phyloP scores from a whole-genome alignment of 1,140 invertebrate species.

The Neuroterus valhalla region DNA sequence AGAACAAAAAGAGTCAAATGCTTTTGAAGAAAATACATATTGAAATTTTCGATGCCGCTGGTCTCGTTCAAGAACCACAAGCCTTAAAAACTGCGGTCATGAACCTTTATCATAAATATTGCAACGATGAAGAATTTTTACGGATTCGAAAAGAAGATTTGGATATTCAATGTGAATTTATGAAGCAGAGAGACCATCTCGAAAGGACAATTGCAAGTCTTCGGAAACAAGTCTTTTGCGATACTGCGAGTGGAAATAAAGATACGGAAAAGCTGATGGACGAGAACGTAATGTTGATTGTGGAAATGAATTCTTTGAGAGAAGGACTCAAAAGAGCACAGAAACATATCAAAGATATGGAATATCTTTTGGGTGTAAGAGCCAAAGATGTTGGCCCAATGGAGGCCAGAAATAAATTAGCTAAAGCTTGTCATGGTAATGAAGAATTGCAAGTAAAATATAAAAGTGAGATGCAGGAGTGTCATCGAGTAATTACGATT shows the following conservation, averaged over 20 bases:
- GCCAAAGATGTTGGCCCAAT: slow-evolving; percentile 75
- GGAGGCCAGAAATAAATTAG: slow-evolving; percentile 77
- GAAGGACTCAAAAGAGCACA: slow-evolving; percentile 80
- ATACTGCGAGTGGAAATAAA: slow-evolving; percentile 66
- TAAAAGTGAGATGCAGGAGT: slow-evolving; percentile 61
- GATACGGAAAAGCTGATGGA: slow-evolving; percentile 76
- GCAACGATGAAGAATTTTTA: slow-evolving; percentile 80
- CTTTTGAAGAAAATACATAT: slow-evolving; percentile 84
- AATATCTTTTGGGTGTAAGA: slow-evolving; percentile 81
- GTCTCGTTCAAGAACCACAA: slow-evolving; percentile 84
- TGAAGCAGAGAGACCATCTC: slow-evolving; percentile 85
- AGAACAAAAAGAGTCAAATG: slow-evolving; percentile 80
- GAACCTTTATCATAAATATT: slow-evolving; percentile 85
- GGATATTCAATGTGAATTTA: slow-evolving; percentile 86
- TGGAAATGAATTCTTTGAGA: slow-evolving; percentile 84
- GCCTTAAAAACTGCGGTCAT: slow-evolving; percentile 87
- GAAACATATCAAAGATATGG: slow-evolving; percentile 80
- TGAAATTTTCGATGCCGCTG: slow-evolving; percentile 85
- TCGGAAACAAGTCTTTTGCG: slow-evolving; percentile 75
- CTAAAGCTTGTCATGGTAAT: slow-evolving; percentile 78
- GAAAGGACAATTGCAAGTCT: slow-evolving; percentile 83
- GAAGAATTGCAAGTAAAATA: slow-evolving; percentile 77
- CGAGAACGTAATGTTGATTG: slow-evolving; percentile 85
- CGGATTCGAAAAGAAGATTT: slow-evolving; percentile 79
- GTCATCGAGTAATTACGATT: slow-evolving; percentile 52